phyloP scores from a whole-genome alignment of 2,888 invertebrate genomes.

The Leptopilina myrica region DNA sequence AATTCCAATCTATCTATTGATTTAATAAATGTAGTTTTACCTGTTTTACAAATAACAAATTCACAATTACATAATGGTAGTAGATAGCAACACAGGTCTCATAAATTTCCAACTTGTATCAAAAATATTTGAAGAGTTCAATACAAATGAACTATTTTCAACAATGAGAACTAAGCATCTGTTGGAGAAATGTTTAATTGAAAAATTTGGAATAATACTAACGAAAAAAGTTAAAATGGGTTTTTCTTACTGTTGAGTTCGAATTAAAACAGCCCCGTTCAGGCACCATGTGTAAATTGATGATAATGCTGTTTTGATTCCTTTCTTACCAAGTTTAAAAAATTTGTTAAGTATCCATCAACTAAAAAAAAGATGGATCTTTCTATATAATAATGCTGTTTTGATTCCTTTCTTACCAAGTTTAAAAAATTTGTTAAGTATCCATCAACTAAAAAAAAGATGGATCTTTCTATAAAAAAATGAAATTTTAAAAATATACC shows the following conservation, averaged over 20 bases:
- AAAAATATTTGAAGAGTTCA: slow-evolving; percentile 17
- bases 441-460: too few species aligned
- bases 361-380: too few species aligned
- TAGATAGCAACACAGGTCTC: slow-evolving; percentile 16
- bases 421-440: too few species aligned
- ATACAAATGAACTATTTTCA: slow-evolving; percentile 1
- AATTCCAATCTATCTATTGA: too few species aligned
- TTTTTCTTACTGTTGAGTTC: slow-evolving; percentile 16
- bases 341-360: not conserved
- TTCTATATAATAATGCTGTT: too few species aligned
- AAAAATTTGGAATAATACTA: slow-evolving; percentile 3
- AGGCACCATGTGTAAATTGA: slow-evolving; percentile 6
- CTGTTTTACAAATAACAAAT: too few species aligned
- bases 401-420: too few species aligned
- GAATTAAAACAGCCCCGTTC: slow-evolving; percentile 26
- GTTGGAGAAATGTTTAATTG: too few species aligned
- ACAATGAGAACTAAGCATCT: slow-evolving; percentile 12
- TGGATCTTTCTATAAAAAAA: too few species aligned
- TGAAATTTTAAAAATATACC: too few species aligned
- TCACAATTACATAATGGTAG: too few species aligned
- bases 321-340: not conserved
- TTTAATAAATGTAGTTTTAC: too few species aligned
- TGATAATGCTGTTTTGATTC: not conserved
- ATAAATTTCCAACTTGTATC: slow-evolving; percentile 22
- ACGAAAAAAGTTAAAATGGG: slow-evolving; percentile 28